phyloP scores from a whole-genome alignment of 2,797 vertebrate species.

The Zalophus californianus region DNA sequence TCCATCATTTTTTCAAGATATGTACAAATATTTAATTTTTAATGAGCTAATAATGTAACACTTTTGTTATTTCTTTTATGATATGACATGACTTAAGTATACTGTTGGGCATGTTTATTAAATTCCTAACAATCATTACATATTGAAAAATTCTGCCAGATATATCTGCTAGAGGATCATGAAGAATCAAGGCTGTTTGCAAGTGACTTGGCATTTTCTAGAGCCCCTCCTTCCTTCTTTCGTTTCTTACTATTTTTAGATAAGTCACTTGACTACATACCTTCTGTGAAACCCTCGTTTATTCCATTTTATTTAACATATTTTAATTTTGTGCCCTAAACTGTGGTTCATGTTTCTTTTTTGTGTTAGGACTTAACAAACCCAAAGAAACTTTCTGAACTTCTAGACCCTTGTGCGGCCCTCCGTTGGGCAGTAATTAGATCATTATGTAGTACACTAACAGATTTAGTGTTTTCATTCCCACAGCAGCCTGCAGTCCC shows the following conservation, averaged over 20 bases:
- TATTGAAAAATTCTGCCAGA: neutral
- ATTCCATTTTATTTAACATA: neutral
- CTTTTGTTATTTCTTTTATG: neutral
- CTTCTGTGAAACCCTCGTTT: neutral
- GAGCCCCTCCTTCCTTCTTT: neutral
- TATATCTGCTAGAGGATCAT: neutral
- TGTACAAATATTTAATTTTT: neutral
- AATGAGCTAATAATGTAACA: neutral
- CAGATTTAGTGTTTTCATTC: slow-evolving; percentile 81
- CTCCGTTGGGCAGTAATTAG: slow-evolving; percentile 75
- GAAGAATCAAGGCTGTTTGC: neutral
- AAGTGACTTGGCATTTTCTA: neutral
- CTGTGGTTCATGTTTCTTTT: neutral
- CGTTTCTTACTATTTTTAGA: neutral
- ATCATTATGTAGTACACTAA: slow-evolving; percentile 76
- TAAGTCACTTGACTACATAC: neutral
- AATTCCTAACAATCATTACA: neutral
- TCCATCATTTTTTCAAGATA: neutral
- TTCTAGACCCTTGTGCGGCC: neutral
- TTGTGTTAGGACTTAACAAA: neutral
- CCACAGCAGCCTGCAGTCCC: slow-evolving; percentile 80
- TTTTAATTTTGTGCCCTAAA: neutral
- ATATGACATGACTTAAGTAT: neutral
- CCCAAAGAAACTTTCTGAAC: slow-evolving; percentile 39
- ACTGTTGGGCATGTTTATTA: neutral